These are phyloP conservation scores for Leucophenga montana DNA, from an alignment of 2,888 invertebrate genomes.

Conservation along the genomic window DNA sequence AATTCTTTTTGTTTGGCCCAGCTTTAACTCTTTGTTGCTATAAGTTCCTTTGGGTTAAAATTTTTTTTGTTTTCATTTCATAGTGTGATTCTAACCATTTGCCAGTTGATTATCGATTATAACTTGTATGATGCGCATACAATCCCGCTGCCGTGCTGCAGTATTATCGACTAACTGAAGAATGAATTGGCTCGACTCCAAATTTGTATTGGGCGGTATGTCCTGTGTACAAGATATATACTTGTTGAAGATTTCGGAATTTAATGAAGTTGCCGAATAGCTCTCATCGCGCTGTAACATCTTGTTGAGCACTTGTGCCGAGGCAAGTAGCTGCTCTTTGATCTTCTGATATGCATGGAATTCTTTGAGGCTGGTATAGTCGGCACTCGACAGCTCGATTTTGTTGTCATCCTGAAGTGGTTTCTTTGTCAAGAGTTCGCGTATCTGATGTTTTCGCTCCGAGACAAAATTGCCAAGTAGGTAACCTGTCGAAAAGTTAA, in stretches of 20 bases:
- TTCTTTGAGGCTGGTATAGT: conserved; percentile 68
- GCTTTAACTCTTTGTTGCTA: too few relatives aligned
- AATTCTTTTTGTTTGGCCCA: not conserved
- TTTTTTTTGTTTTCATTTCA: not conserved
- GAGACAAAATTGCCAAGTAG: conserved; percentile 72
- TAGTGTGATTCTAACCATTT: conserved; percentile 55
- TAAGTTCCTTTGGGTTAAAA: not conserved
- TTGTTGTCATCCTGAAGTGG: conserved; percentile 51
- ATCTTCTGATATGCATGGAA: conserved; percentile 67
- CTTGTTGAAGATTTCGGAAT: conserved; percentile 69
- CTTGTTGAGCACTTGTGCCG: conserved; percentile 64
- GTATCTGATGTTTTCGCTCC: conserved; percentile 70
- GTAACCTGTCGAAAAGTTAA: conserved; percentile 60
- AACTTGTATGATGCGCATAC: conserved; percentile 67
- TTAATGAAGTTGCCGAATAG: conserved; percentile 67
- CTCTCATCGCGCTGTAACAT: conserved; percentile 61
- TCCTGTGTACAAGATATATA: conserved; percentile 71
- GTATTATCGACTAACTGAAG: conserved; percentile 69
- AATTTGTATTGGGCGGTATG: conserved; percentile 68
- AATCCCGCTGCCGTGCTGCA: conserved; percentile 68
- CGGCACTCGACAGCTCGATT: conserved; percentile 61
- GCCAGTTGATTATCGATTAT: conserved; percentile 68
- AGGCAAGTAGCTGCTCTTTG: conserved; percentile 63
- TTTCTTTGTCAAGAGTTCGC: conserved; percentile 62
- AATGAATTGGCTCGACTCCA: conserved; percentile 67